Conservation (phyloP, 2,888 invertebrate species). For the Drosophila tanythrix region DNA sequence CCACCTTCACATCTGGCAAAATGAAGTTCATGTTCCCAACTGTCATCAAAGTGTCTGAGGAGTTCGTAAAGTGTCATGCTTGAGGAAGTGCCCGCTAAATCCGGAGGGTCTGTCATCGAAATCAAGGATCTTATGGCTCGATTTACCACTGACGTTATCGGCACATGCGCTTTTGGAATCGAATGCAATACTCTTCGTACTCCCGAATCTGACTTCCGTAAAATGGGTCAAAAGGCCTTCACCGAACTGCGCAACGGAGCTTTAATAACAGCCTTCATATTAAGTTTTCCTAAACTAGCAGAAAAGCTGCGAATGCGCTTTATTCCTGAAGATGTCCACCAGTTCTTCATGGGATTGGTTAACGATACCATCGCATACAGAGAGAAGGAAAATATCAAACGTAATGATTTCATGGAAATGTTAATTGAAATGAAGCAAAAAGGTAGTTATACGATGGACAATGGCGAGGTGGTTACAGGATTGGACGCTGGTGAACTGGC, state of each 20-base stretch:
- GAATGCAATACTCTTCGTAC: conserved; percentile 84
- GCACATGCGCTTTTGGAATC: conserved; percentile 85
- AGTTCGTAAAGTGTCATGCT: conserved; percentile 49
- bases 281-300: conserved; percentile 69
- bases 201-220: conserved; percentile 81
- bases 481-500: conserved; percentile 84
- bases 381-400: conserved; percentile 78
- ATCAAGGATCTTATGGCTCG: conserved; percentile 84
- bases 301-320: conserved; percentile 62
- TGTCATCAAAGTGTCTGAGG: conserved; percentile 56
- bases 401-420: conserved; percentile 86
- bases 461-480: conserved; percentile 66
- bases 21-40: conserved; percentile 78
- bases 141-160: conserved; percentile 86
- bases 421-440: conserved; percentile 84
- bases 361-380: conserved; percentile 83
- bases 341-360: conserved; percentile 82
- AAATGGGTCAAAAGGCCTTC: conserved; percentile 56
- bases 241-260: conserved; percentile 45
- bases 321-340: conserved; percentile 68
- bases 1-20: conserved; percentile 82
- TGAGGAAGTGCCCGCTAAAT: conserved; percentile 41
- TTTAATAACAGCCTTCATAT: conserved; percentile 43
- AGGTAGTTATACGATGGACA: conserved; percentile 63
- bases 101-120: conserved; percentile 76